Evolutionary conservation across 2,113 vertebrate species (phyloP).

Genomic region (Eurypyga helias): DNA sequence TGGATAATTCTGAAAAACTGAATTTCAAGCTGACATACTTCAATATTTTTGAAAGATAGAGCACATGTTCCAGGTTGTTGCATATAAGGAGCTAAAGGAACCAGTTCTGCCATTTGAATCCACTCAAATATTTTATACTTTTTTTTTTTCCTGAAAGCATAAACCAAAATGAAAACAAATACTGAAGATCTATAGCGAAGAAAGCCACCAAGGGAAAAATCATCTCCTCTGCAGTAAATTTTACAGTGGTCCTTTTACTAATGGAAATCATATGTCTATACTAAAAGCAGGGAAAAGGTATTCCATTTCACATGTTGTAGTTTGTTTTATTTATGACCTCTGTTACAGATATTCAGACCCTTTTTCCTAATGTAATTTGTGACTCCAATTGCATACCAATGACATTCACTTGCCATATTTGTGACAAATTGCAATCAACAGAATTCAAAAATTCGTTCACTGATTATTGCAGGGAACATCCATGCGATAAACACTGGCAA

Average conservation of each 20-base stretch:
- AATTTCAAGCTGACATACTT: not conserved
- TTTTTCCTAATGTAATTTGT: not conserved
- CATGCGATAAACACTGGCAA: not conserved
- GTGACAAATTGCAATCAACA: not conserved
- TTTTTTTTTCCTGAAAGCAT: not conserved
- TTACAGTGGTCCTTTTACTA: not conserved
- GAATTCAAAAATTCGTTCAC: not conserved
- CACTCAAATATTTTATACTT: not conserved
- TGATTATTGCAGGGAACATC: not conserved
- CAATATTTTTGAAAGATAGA: not conserved
- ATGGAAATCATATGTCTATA: slow-evolving; percentile 20
- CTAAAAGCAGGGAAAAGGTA: not conserved
- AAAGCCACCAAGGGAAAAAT: not conserved
- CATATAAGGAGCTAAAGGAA: not conserved
- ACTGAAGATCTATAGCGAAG: not conserved
- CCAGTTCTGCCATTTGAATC: not conserved
- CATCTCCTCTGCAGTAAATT: slow-evolving; percentile 3
- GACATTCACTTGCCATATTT: not conserved
- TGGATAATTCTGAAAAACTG: not conserved
- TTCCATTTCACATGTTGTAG: not conserved
- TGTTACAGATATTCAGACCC: not conserved
- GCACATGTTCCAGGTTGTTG: not conserved
- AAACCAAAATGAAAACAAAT: not conserved
- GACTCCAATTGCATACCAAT: not conserved
- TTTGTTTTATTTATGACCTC: slow-evolving; percentile 21